A percentile compares a stretch with the other conserved stretches of the same genome.
phyloP scores from a whole-genome alignment of 1,140 invertebrate genomes.

The Nylanderia fulva region DNA sequence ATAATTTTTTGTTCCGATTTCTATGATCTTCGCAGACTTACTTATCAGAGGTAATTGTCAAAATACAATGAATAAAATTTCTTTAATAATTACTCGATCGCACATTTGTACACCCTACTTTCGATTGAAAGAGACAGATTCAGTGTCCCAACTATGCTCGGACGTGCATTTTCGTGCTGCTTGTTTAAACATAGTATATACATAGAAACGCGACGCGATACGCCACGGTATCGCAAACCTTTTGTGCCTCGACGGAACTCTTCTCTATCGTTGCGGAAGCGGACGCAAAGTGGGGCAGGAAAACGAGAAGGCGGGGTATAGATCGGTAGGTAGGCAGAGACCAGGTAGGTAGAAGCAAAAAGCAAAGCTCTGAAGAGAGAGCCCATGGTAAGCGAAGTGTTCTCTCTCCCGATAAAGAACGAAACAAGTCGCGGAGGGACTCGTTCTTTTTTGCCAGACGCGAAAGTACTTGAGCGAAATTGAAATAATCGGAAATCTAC shows the following conservation, averaged over 20 bases:
- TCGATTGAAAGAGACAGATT: not conserved
- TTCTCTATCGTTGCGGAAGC: not conserved
- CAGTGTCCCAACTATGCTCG: not conserved
- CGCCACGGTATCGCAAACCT: slow-evolving; percentile 9
- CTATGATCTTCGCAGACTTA: not conserved
- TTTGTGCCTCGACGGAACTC: slow-evolving; percentile 30
- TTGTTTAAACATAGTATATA: slow-evolving; percentile 15
- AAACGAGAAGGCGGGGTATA: slow-evolving; percentile 2
- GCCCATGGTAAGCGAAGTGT: slow-evolving; percentile 55
- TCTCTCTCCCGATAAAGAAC: slow-evolving; percentile 58
- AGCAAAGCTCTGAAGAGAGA: slow-evolving; percentile 4
- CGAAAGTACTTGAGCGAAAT: slow-evolving; percentile 70
- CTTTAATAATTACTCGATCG: not conserved
- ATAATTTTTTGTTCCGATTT: not conserved
- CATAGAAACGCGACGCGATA: not conserved
- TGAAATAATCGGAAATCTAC: slow-evolving; percentile 69
- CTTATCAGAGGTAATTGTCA: not conserved
- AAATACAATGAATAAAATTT: too few species aligned
- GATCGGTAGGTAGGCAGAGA: slow-evolving; percentile 7
- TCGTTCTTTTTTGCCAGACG: slow-evolving; percentile 50
- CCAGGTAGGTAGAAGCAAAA: slow-evolving; percentile 40
- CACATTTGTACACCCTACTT: not conserved
- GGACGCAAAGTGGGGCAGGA: not conserved
- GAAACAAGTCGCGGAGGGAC: slow-evolving; percentile 48
- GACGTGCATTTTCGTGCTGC: not conserved